phyloP scores from a whole-genome alignment of 2,113 vertebrate species.

The Circaetus cinerascens region DNA sequence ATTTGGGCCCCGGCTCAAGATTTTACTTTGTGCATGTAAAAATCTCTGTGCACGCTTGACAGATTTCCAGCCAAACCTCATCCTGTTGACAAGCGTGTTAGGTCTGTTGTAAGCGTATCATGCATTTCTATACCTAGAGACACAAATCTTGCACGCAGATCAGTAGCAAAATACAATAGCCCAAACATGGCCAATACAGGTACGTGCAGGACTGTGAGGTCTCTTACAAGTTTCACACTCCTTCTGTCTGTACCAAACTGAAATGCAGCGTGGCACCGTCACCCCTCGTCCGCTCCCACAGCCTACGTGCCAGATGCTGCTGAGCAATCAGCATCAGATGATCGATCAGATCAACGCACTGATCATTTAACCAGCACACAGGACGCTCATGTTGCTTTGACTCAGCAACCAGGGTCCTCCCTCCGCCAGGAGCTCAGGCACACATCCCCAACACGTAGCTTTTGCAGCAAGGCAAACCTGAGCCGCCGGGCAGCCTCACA shows the following conservation, averaged over 20 bases:
- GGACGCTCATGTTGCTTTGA: background rate
- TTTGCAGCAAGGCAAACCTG: background rate
- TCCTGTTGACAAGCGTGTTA: too few species aligned
- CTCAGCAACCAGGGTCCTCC: background rate
- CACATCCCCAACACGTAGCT: accelerated
- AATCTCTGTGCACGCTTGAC: background rate
- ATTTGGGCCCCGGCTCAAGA: background rate
- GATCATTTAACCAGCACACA: background rate
- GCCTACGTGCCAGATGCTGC: too few species aligned
- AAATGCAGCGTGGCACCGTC: accelerated
- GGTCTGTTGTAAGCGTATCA: background rate
- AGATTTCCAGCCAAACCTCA: background rate
- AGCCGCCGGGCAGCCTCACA: background rate
- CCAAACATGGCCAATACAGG: background rate
- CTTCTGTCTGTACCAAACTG: background rate
- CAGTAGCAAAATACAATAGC: background rate
- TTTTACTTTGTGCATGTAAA: background rate
- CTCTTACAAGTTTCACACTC: background rate
- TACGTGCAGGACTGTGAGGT: background rate
- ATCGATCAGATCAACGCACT: background rate
- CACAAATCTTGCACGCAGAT: background rate
- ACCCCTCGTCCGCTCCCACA: background rate
- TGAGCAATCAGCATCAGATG: background rate
- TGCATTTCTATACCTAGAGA: background rate
- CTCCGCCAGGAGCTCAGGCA: background rate